Evolutionary conservation across 2,797 vertebrate species (phyloP), one percentile per base, ranked within the genome.

Genomic region (Oceanodroma leucorhoa): DNA sequence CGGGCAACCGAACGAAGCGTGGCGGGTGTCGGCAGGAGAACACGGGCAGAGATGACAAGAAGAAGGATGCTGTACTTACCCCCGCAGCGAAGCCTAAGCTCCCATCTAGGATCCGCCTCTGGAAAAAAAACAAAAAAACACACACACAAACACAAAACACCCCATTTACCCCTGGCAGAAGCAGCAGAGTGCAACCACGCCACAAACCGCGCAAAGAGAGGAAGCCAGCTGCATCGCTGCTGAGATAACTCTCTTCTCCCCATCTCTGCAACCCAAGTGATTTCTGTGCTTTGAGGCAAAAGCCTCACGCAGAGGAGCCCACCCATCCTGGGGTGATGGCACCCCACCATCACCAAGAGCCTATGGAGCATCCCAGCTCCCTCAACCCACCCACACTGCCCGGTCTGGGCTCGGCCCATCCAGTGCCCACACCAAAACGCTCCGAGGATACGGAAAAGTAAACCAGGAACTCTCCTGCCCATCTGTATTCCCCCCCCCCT

Each of bases 81-180:
- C 99, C 99, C 1, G 99, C 99, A 1, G 99, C 99, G 41, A 99
- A 99, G 87, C 99, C 99, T 72, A 99, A 98, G 97, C 99, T 99
- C 87, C 99, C 99, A 97, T 99, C 99, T 66, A 99, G 97, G 90
- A 99, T 98, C 83, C 97, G 98, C 94, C 99, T 99, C 99, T 99
- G 96, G 45, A 96, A 91, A 94, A 43, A 90, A 89, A 94, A 3
- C 57, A 85, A 93, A 32, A 38, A 10, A 11, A 16, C 22, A 30
- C 8, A 16, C 8, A 20, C 13, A 21, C 81, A 62, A 41, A 20
- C 65, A 94, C 17, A 54, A 54, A 79, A 1, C n/a, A 5, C 34
- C 38, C 13, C 17, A 2, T 19, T 45, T 29, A 41, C 1, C 10
- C 6, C 14, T 5, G 4, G 87, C n/a, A 38, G 38, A 12, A 85